phyloP scores from a whole-genome alignment of 2,888 invertebrate species.

The Therioaphis trifolii region DNA sequence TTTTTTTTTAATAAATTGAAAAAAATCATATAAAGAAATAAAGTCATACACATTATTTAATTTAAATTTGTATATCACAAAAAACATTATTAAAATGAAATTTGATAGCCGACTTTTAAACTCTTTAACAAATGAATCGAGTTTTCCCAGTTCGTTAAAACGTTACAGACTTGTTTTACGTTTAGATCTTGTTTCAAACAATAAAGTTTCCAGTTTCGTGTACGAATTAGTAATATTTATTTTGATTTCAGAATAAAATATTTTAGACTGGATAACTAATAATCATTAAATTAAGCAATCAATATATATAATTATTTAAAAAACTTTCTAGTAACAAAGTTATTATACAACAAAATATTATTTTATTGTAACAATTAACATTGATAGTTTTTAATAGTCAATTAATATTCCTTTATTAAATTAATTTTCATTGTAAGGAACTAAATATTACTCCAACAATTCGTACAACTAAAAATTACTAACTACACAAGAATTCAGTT shows the following conservation, averaged over 20 bases:
- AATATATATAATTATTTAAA: not conserved
- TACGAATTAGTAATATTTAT: constrained; percentile 3
- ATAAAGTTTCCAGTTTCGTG: constrained; percentile 39
- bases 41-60: not conserved
- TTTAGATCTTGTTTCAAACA: constrained; percentile 20
- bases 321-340: not conserved
- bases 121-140: constrained; percentile 21
- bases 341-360: not conserved
- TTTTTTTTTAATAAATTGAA: too few species aligned
- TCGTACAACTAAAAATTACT: too few species aligned
- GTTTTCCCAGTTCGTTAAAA: constrained; percentile 43
- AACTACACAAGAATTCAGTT: too few species aligned
- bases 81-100: constrained; percentile 39
- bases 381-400: too few species aligned
- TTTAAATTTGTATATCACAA: not conserved
- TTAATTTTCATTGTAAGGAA: too few species aligned
- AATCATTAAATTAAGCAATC: not conserved
- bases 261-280: not conserved
- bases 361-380: too few species aligned
- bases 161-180: constrained; percentile 28
- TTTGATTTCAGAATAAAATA: constrained; percentile 11
- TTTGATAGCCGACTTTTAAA: not conserved
- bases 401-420: too few species aligned
- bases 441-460: too few species aligned
- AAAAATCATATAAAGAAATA: not conserved